A percentile compares a stretch with the other conserved stretches of the same genome.
phyloP scores from a whole-genome alignment of 2,113 vertebrate genomes.

The Gopherus evgoodei region DNA sequence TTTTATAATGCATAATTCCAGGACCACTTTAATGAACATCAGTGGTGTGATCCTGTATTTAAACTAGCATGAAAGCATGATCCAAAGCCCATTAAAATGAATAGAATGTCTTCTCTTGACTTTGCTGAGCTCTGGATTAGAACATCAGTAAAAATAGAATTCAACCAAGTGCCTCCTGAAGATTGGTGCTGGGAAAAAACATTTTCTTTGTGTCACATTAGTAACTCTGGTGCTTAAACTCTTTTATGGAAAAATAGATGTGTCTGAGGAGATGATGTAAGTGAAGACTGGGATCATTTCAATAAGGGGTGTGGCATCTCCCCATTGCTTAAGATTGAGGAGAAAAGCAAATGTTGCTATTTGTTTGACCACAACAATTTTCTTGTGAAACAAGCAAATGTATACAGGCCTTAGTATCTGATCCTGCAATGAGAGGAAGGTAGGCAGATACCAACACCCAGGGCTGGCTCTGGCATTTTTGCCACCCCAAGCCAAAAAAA shows the following conservation, averaged over 20 bases:
- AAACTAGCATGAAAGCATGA: background rate
- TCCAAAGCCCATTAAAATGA: background rate
- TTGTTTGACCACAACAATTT: background rate
- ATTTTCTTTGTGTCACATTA: background rate
- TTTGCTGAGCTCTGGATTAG: background rate
- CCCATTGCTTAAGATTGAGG: background rate
- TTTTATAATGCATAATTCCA: fast-evolving
- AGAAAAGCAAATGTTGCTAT: background rate
- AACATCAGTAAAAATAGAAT: background rate
- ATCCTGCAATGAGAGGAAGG: background rate
- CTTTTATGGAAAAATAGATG: background rate
- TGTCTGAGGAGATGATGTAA: background rate
- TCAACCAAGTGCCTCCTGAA: background rate
- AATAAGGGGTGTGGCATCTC: background rate
- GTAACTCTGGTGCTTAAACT: background rate
- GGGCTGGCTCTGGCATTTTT: too few species aligned
- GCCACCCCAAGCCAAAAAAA: too few species aligned
- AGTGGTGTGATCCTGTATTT: background rate
- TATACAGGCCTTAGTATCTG: background rate
- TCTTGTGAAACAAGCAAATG: background rate
- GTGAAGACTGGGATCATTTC: background rate
- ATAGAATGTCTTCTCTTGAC: background rate
- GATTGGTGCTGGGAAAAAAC: background rate
- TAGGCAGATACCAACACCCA: background rate
- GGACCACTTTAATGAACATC: background rate